Percentiles rank a stretch among this genome's conserved stretches.
Evolutionary conservation across 2,113 vertebrate genomes (phyloP).

Genomic region (Struthidea cinerea): DNA sequence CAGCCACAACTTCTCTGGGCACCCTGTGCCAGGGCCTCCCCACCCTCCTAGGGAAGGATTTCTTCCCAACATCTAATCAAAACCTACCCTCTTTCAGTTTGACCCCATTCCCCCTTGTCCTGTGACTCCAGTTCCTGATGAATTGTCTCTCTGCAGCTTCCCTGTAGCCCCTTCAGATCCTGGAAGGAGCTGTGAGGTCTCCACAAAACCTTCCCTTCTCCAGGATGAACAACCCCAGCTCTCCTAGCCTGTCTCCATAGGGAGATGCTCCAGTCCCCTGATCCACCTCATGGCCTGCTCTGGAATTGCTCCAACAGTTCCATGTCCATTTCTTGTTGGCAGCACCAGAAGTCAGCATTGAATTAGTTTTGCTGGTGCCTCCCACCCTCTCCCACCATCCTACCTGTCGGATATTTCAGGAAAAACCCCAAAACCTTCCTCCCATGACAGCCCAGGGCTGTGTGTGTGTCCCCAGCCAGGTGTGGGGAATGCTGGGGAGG

Average conservation of each 20-base stretch:
- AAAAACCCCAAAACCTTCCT: background rate
- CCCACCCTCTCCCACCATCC: background rate
- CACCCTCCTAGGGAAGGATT: background rate
- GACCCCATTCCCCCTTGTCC: background rate
- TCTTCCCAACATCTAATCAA: background rate
- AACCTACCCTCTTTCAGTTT: background rate
- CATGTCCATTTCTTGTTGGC: background rate
- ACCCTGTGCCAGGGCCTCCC: background rate
- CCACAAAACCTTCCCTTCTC: background rate
- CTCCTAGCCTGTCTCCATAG: background rate
- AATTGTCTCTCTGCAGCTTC: background rate
- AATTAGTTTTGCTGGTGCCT: background rate
- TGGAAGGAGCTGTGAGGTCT: background rate
- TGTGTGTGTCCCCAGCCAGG: fast-evolving
- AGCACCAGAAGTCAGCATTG: background rate
- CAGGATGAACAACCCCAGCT: background rate
- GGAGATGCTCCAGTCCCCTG: background rate
- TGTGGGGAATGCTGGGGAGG: fast-evolving
- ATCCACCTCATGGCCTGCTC: background rate
- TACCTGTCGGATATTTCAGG: background rate
- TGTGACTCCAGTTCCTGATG: background rate
- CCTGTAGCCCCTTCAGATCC: background rate
- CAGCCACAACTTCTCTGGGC: background rate
- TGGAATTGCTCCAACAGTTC: background rate
- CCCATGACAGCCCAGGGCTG: background rate